Evolutionary conservation across 2,888 invertebrate genomes (phyloP).

Genomic region (Tetramorium bicarinatum): DNA sequence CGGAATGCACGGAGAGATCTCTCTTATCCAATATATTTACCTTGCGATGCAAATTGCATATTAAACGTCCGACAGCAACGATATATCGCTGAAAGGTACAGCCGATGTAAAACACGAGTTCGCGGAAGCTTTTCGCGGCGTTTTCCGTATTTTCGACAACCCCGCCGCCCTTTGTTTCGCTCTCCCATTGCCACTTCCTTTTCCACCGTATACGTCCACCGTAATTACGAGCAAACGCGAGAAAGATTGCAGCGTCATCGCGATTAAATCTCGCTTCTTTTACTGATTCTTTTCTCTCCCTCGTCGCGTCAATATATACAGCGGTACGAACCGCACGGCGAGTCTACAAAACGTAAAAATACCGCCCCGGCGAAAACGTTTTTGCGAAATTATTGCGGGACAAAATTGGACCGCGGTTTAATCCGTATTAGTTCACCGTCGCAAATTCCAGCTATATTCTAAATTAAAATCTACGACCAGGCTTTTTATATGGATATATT

Average conservation of each 20-base stretch:
- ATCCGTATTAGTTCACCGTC: slow-evolving; percentile 36
- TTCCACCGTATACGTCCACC: slow-evolving; percentile 28
- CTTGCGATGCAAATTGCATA: slow-evolving; percentile 31
- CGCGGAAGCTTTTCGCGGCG: slow-evolving; percentile 13
- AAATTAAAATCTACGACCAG: slow-evolving; percentile 16
- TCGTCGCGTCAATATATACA: slow-evolving; percentile 32
- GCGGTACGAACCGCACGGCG: background rate
- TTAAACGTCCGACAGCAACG: slow-evolving; percentile 22
- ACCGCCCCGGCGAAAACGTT: slow-evolving; percentile 18
- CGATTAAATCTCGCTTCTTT: slow-evolving; percentile 56
- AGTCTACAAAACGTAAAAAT: slow-evolving; percentile 37
- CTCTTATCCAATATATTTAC: slow-evolving; percentile 14
- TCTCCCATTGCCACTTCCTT: slow-evolving; percentile 9
- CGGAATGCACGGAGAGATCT: background rate
- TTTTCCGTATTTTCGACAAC: slow-evolving; percentile 35
- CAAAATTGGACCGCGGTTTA: slow-evolving; percentile 50
- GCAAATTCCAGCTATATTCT: slow-evolving; percentile 15
- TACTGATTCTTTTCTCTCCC: slow-evolving; percentile 35
- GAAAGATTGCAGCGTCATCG: slow-evolving; percentile 48
- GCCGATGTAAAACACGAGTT: background rate
- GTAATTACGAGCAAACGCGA: slow-evolving; percentile 46
- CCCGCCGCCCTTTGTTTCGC: slow-evolving; percentile 3
- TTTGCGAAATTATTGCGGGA: slow-evolving; percentile 37
- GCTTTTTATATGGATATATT: background rate
- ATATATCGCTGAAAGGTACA: slow-evolving; percentile 25